phyloP scores from a whole-genome alignment of 2,797 vertebrate species.

The Glossophaga mutica region DNA sequence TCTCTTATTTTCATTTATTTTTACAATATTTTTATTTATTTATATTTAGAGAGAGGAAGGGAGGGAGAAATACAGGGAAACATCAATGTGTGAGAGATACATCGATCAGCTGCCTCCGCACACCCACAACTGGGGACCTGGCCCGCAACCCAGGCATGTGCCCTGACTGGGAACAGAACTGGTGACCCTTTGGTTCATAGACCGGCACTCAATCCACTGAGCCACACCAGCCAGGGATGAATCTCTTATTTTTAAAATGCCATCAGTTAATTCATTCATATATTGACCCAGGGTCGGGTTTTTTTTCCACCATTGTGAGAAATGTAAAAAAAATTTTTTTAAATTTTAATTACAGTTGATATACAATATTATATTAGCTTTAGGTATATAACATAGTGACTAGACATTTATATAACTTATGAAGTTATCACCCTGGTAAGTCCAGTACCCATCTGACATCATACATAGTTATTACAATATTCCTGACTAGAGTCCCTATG shows the following conservation, averaged over 20 bases:
- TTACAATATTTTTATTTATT: too few species aligned
- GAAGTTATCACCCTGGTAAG: not conserved
- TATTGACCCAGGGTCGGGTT: not conserved
- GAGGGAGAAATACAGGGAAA: too few species aligned
- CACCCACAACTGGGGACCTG: too few species aligned
- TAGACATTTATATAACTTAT: not conserved
- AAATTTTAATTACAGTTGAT: not conserved
- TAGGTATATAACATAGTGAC: not conserved
- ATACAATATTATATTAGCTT: not conserved
- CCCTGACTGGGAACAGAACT: too few species aligned
- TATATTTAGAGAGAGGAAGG: too few species aligned
- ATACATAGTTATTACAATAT: not conserved
- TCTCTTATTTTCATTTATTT: not conserved
- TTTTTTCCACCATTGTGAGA: not conserved
- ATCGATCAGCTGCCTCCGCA: too few species aligned
- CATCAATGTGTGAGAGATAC: too few species aligned
- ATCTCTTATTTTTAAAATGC: not conserved
- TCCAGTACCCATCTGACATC: not conserved
- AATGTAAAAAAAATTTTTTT: not conserved
- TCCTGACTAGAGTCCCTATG: not conserved
- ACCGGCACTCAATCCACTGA: too few species aligned
- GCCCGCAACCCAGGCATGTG: too few species aligned
- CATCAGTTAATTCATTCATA: conserved; percentile 4
- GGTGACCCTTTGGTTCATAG: too few species aligned
- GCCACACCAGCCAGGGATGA: not conserved